Evolutionary conservation across 2,113 vertebrate species (phyloP).

Genomic region (Nyctibius bracteatus): DNA sequence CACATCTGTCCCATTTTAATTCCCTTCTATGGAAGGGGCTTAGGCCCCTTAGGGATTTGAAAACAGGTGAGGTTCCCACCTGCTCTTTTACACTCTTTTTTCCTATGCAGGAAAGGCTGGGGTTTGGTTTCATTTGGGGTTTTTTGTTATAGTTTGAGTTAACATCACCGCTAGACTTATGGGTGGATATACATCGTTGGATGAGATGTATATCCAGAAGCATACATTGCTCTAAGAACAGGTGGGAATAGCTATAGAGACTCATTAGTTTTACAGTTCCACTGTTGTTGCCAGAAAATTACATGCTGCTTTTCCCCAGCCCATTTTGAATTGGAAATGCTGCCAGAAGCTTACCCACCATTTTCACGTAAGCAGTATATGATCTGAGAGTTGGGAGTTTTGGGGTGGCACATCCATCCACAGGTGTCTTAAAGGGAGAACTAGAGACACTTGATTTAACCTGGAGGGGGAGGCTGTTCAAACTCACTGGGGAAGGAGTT

Average conservation of each 20-base stretch:
- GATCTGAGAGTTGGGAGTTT: not conserved
- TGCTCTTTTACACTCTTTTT: not conserved
- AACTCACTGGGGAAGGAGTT: not conserved
- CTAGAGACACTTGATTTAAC: not conserved
- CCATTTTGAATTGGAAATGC: not conserved
- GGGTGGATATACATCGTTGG: not conserved
- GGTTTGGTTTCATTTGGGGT: not conserved
- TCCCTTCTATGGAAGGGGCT: not conserved
- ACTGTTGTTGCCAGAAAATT: not conserved
- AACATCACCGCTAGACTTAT: not conserved
- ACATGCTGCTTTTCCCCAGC: not conserved
- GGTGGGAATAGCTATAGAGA: not conserved
- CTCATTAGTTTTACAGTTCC: not conserved
- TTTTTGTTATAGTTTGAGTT: not conserved
- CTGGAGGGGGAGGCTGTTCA: not conserved
- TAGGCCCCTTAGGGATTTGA: not conserved
- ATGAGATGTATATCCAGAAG: too few species aligned
- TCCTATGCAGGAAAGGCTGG: not conserved
- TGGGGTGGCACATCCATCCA: not conserved
- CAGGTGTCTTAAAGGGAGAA: not conserved
- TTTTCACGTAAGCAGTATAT: not conserved
- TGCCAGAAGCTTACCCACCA: not conserved
- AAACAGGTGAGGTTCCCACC: not conserved
- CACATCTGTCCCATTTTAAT: not conserved
- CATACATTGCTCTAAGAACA: not conserved